A percentile compares a stretch with the other conserved stretches of the same genome.
Conservation (phyloP, 2,888 invertebrate genomes). For the Formica aserva region DNA sequence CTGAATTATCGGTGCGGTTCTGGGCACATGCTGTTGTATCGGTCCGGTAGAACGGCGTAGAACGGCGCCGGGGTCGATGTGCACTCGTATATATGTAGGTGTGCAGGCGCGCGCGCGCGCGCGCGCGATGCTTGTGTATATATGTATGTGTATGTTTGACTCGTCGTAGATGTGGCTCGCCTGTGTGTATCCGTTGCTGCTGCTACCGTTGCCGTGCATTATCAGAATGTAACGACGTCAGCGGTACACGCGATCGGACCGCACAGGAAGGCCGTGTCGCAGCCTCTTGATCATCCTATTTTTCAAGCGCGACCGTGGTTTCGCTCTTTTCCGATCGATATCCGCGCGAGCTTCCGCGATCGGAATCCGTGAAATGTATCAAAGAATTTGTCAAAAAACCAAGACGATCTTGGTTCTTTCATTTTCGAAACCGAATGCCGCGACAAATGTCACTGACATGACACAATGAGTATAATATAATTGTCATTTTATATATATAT, state of each 20-base stretch:
- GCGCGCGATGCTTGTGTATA: conserved; percentile 32
- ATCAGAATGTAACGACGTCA: conserved; percentile 82
- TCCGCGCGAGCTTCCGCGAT: neutral
- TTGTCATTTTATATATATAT: neutral
- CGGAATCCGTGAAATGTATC: neutral
- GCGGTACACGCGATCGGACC: conserved; percentile 78
- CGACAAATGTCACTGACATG: neutral
- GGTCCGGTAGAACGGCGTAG: conserved; percentile 62
- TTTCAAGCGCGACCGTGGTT: conserved; percentile 68
- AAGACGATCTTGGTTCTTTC: neutral
- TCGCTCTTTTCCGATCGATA: conserved; percentile 75
- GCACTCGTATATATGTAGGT: conserved; percentile 24
- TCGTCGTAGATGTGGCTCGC: conserved; percentile 28
- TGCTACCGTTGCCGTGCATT: conserved; percentile 76
- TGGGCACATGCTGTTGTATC: conserved; percentile 76
- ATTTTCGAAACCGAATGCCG: neutral
- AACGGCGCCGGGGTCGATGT: conserved; percentile 38
- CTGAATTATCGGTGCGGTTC: conserved; percentile 85
- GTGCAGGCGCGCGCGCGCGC: conserved; percentile 13
- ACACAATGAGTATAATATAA: neutral
- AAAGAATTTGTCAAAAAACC: neutral
- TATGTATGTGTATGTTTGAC: conserved; percentile 24
- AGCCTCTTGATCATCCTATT: conserved; percentile 82
- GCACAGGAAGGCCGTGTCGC: conserved; percentile 70
- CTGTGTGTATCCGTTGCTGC: conserved; percentile 65